phyloP scores from a whole-genome alignment of 2,113 vertebrate species.

The Platichthys flesus region DNA sequence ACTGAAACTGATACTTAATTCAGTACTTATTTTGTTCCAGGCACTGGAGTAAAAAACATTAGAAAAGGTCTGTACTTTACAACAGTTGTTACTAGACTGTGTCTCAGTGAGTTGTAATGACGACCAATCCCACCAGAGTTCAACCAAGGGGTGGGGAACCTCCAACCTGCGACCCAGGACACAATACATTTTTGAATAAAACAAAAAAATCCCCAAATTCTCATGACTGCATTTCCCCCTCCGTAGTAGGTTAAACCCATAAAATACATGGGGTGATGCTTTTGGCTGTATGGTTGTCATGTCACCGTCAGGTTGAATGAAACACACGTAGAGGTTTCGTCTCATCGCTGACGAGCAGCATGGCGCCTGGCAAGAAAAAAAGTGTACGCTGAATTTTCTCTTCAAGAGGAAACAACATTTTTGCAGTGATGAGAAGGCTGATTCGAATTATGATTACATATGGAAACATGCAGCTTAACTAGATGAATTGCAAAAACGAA shows the following conservation, averaged over 20 bases:
- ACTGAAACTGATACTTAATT: constrained; percentile 55
- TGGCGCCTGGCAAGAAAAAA: too few species aligned
- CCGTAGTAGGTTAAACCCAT: too few species aligned
- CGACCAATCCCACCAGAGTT: not conserved
- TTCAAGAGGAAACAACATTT: too few species aligned
- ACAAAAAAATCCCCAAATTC: too few species aligned
- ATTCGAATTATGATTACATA: not conserved
- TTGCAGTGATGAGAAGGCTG: not conserved
- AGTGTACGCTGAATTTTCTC: too few species aligned
- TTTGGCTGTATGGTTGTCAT: too few species aligned
- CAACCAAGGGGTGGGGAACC: not conserved
- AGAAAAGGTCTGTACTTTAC: constrained; percentile 13
- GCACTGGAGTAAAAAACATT: constrained; percentile 19
- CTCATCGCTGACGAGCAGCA: not conserved
- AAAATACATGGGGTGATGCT: too few species aligned
- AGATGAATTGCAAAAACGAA: not conserved
- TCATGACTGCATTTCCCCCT: too few species aligned
- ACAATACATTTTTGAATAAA: not conserved
- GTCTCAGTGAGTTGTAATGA: not conserved
- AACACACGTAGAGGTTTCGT: too few species aligned
- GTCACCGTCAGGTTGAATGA: too few species aligned
- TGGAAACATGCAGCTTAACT: not conserved
- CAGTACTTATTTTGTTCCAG: constrained; percentile 38
- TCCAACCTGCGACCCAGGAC: not conserved
- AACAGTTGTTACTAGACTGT: not conserved